Conservation (phyloP, 2,113 vertebrate species). For the Bos indicus region DNA sequence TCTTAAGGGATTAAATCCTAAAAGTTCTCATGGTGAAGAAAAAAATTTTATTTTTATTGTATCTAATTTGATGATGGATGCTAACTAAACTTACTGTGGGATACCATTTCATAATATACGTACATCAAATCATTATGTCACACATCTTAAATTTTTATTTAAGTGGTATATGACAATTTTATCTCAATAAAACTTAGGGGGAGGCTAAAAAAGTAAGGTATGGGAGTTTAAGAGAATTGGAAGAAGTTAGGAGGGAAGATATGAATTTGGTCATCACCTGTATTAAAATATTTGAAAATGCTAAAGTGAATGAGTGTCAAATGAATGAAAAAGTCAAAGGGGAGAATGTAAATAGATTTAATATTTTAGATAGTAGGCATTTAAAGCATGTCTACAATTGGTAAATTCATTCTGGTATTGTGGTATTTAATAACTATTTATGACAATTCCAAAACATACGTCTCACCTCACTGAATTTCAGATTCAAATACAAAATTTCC, state of each 20-base stretch:
- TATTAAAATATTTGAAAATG: conserved; percentile 7
- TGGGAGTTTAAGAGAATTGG: background rate
- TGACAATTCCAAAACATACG: background rate
- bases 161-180: background rate
- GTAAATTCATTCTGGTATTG: background rate
- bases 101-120: background rate
- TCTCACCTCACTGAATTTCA: background rate
- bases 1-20: background rate
- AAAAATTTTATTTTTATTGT: background rate
- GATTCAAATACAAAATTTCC: background rate
- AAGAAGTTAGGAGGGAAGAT: background rate
- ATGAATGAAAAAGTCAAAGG: background rate
- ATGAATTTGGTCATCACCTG: background rate
- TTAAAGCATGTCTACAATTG: background rate
- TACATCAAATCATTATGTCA: background rate
- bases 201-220: background rate
- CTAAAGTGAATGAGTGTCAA: background rate
- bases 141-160: background rate
- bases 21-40: background rate
- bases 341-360: background rate
- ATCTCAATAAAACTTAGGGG: background rate
- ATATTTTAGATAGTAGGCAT: background rate
- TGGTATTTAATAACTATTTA: background rate
- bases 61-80: background rate
- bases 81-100: background rate